These are phyloP conservation scores for Nylanderia fulva DNA, from an alignment of 1,140 invertebrate genomes.

Conservation along the genomic window DNA sequence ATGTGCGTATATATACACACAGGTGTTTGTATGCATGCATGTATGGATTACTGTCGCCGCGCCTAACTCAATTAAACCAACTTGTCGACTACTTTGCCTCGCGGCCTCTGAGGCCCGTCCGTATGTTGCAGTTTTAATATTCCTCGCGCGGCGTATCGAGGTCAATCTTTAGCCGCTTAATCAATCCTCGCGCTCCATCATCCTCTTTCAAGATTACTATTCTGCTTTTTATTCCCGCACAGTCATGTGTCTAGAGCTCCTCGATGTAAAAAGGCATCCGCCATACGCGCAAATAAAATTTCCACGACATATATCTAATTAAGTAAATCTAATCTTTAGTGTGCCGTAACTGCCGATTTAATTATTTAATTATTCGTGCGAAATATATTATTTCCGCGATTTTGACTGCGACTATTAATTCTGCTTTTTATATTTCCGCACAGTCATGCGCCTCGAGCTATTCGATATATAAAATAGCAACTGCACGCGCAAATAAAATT, in stretches of 20 bases:
- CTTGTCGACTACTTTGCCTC: slow-evolving; percentile 50
- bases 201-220: slow-evolving; percentile 10
- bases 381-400: too few species aligned
- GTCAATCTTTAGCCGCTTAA: slow-evolving; percentile 43
- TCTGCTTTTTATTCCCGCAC: not conserved
- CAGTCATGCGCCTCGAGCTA: too few species aligned
- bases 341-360: too few species aligned
- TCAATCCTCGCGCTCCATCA: slow-evolving; percentile 28
- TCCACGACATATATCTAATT: too few species aligned
- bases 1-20: too few species aligned
- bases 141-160: slow-evolving; percentile 18
- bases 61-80: slow-evolving; percentile 59
- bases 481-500: too few species aligned
- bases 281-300: too few species aligned
- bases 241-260: not conserved
- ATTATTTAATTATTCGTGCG: too few species aligned
- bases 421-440: too few species aligned
- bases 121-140: slow-evolving; percentile 12
- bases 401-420: too few species aligned
- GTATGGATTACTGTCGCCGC: slow-evolving; percentile 58
- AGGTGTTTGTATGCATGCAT: not conserved
- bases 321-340: too few species aligned
- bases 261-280: not conserved
- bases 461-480: too few species aligned
- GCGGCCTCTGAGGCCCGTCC: not conserved